Base-by-base conservation (phyloP, 2,797 vertebrate species). In the Sus cebifrons region DNA sequence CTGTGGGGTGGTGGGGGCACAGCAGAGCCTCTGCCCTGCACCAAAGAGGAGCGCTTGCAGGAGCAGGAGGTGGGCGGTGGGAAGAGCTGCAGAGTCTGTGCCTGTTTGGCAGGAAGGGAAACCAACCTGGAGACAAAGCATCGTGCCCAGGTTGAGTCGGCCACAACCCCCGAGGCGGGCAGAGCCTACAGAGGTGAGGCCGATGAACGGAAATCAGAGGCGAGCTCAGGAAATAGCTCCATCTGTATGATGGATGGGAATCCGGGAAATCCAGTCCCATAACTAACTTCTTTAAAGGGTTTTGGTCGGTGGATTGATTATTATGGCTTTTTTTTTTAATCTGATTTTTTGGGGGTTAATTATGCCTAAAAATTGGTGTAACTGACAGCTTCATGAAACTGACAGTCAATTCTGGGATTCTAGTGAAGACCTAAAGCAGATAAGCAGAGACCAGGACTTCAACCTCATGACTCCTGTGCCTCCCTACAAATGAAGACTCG, bases 91-190 rank as follows among this genome's bases (percentile, higher is more conserved):
- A 27, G 36, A 2, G 4, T 7, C 20, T 16, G 15, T 32, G 25
- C 11, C 12, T n/a, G 6, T 2, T 25, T 20, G 15, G 52, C 7
- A 6, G 25, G 36, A 60, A 20, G 3, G 40, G 11, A 77, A 44
- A 40, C 58, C 0, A 14, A 25, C 9, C 29, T 23, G 1, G 21
- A 79, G 64, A 29, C 29, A 86, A 77, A 65, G 58, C 15, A 5
- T 10, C 4, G 0, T 8, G 27, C 16, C 12, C 4, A 0, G 68
- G 70, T 40, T 81, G 56, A 27, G 15, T 20, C 1, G 9, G 44
- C 44, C 17, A 21, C 2, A 11, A 18, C n/a, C 9, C 49, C 27
- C 11, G 23, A 81, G 58, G 0, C 0, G 12, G 56, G 36, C 7
- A 21, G n/a, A 52, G 40, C 40, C 10, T 4, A 15, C 16, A 49